phyloP scores from a whole-genome alignment of 2,888 invertebrate species.

The Ochropleura plecta region DNA sequence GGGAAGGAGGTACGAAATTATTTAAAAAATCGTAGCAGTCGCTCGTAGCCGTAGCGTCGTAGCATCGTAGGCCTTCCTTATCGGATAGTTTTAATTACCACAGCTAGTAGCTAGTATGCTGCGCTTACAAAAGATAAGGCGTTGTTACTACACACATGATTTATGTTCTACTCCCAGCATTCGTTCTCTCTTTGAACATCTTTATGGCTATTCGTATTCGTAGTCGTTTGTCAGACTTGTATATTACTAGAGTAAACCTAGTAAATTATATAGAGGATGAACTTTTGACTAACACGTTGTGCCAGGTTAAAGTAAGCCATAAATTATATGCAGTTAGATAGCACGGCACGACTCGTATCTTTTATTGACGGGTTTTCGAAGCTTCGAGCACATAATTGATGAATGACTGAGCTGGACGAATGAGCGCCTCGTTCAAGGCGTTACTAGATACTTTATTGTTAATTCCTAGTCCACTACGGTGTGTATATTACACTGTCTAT shows the following conservation, averaged over 20 bases:
- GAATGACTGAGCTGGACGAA: conserved; percentile 44
- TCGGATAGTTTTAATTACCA: conserved; percentile 21
- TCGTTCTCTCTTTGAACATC: conserved; percentile 42
- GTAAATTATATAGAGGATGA: conserved; percentile 49
- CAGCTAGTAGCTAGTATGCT: conserved; percentile 20
- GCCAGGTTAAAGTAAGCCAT: conserved; percentile 54
- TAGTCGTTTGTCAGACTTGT: conserved; percentile 49
- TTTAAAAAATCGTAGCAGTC: conserved; percentile 27
- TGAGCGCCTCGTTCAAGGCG: conserved; percentile 2
- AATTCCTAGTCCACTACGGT: conserved; percentile 33
- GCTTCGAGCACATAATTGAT: conserved; percentile 58
- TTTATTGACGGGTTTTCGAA: conserved; percentile 62
- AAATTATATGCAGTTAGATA: conserved; percentile 62
- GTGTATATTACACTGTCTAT: conserved; percentile 7
- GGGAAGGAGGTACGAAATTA: conserved; percentile 7
- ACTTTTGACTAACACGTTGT: conserved; percentile 42
- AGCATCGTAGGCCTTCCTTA: conserved; percentile 20
- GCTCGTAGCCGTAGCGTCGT: conserved; percentile 39
- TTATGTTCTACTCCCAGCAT: conserved; percentile 47
- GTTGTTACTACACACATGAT: conserved; percentile 45
- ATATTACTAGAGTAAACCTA: conserved; percentile 49
- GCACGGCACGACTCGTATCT: conserved; percentile 54
- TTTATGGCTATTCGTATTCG: conserved; percentile 44
- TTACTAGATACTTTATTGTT: conserved; percentile 23
- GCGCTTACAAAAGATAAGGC: conserved; percentile 43